Conservation (phyloP, 2,113 vertebrate genomes). For the Murina feae region DNA sequence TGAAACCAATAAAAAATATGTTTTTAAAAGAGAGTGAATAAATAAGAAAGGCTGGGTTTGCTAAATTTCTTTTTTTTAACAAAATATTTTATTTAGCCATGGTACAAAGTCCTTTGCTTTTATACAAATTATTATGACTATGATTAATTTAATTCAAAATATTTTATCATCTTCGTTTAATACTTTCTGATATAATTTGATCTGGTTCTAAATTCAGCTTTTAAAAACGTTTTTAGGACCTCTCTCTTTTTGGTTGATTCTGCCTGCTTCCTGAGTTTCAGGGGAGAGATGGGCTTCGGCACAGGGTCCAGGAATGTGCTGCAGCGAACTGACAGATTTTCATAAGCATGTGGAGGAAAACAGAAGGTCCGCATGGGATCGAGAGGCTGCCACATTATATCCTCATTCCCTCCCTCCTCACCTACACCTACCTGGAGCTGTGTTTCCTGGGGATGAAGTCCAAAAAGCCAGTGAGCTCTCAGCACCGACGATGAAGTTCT, state of each 20-base stretch:
- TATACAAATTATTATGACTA: neutral
- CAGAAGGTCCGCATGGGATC: neutral
- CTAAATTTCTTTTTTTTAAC: neutral
- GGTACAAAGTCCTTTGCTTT: neutral
- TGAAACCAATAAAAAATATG: too few species aligned
- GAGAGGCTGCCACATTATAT: neutral
- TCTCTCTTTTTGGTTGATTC: neutral
- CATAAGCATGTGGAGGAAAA: neutral
- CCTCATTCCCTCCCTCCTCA: neutral
- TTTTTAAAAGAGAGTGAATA: neutral
- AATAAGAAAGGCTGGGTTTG: neutral
- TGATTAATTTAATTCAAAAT: slow-evolving; percentile 5
- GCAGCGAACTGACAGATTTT: neutral
- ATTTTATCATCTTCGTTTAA: slow-evolving; percentile 29
- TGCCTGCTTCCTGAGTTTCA: neutral
- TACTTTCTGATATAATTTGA: neutral
- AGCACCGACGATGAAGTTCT: neutral
- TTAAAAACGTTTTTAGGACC: neutral
- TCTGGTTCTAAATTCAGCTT: neutral
- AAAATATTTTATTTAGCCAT: slow-evolving; percentile 27
- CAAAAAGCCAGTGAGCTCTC: neutral
- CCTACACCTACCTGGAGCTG: neutral
- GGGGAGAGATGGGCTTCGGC: neutral
- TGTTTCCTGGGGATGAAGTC: too few species aligned
- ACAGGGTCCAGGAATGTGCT: neutral